These are phyloP conservation scores for Helogale parvula DNA, from an alignment of 2,113 vertebrate species.

Conservation along the genomic window DNA sequence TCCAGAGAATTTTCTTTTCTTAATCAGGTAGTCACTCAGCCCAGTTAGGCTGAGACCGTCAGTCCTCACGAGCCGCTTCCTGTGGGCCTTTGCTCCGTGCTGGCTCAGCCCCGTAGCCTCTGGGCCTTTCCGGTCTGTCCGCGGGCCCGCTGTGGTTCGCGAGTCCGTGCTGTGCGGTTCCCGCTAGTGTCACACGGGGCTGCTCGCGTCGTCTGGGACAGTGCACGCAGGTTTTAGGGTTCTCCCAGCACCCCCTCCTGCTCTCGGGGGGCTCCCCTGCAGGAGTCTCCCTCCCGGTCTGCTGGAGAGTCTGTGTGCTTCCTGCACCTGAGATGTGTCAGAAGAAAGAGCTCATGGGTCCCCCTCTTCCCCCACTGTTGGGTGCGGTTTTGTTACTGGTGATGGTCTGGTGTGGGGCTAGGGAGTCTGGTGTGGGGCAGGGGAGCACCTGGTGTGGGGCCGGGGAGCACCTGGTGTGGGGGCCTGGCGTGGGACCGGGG, in stretches of 20 bases:
- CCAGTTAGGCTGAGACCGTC: neutral
- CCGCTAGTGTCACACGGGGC: neutral
- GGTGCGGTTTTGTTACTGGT: neutral
- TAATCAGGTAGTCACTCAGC: too few relatives aligned
- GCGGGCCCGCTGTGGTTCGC: fast-evolving
- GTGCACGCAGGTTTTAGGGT: neutral
- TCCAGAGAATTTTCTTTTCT: neutral
- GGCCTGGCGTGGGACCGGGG: too few relatives aligned
- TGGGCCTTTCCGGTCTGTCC: neutral
- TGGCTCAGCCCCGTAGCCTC: neutral
- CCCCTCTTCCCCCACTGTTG: fast-evolving
- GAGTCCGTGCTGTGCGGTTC: neutral
- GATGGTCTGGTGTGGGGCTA: too few relatives aligned
- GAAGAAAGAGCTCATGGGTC: fast-evolving
- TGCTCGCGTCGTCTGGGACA: too few relatives aligned
- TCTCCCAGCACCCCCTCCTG: neutral
- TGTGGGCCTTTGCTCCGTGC: neutral
- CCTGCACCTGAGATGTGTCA: neutral
- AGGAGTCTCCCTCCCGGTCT: too few relatives aligned
- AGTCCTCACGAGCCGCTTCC: neutral
- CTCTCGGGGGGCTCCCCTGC: too few relatives aligned
- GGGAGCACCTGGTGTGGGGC: neutral
- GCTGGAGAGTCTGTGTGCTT: neutral
- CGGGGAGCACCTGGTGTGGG: too few relatives aligned
- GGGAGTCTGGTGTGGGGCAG: neutral